Base-by-base conservation (phyloP, 2,113 vertebrate species). In the Pan paniscus region DNA sequence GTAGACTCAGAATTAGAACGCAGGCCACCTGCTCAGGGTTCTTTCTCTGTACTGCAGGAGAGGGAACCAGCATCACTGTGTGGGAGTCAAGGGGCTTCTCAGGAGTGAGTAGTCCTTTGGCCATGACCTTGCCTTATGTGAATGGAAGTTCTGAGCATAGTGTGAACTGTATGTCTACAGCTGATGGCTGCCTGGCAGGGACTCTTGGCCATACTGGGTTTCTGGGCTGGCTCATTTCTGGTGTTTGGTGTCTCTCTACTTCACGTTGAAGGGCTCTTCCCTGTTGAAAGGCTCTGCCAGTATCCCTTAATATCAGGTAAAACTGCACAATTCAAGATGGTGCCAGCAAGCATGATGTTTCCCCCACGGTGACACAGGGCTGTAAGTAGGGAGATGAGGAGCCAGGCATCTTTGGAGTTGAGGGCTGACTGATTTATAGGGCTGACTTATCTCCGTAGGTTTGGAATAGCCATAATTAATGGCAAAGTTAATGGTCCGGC, bases 1-100 rank as follows among this genome's bases (percentile, higher is more conserved):
- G 96, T 73, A 92, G 96, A 98, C 48, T 93, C 93, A 73, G 93
- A 79, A 72, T 64, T 88, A 52, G 92, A 90, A 73, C 23, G 8
- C 46, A 90, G 70, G 40, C n/a, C 17, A 7, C 86, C 46, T 83
- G 52, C 76, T 70, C 22, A 27, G n/a, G 78, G 81, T 16, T 93
- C 43, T 46, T 72, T 72, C 46, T 86, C 1, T 68, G 35, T 38
- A 38, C 38, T 14, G 17, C 13, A 59, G 81, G 68, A 40, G 38
- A n/a, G 48, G 61, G 43, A 70, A 13, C 35, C 73, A 61, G 16
- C 18, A 7, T 68, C 18, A 1, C 38, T 35, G 8, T 55, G n/a
- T 57, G 30, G 43, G 40, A 61, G 32, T 68, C 50, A 38, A 23
- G 55, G 38, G 16, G 12, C 76, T 50, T 78, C 0, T 22, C 48